A percentile compares a stretch with the other conserved stretches of the same genome.
Conservation (phyloP, 2,797 vertebrate species). For the Sylvia borin region DNA sequence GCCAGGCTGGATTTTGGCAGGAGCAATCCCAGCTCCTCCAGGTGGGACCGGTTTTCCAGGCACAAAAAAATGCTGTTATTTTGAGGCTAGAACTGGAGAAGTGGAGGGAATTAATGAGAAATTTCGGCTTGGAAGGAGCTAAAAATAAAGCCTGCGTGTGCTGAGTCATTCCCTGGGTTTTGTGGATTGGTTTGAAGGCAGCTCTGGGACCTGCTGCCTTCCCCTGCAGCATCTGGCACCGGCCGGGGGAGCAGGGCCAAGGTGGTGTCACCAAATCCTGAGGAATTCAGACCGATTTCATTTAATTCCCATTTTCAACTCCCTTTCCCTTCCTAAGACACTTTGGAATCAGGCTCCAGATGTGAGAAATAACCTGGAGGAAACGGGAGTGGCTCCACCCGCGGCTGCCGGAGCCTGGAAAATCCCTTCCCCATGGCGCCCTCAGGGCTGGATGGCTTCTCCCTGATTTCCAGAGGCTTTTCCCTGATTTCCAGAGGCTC, state of each 20-base stretch:
- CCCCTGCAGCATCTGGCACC: neutral
- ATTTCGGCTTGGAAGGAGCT: neutral
- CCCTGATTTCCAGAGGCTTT: neutral
- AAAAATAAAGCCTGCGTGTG: neutral
- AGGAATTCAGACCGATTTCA: neutral
- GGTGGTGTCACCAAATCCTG: neutral
- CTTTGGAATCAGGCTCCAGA: rapidly evolving
- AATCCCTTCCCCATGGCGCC: neutral
- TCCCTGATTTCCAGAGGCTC: too few relatives aligned
- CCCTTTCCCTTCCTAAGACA: neutral
- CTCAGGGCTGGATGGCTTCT: neutral
- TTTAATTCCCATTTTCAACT: rapidly evolving
- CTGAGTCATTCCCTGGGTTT: slow-evolving; percentile 3
- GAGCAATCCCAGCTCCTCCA: rapidly evolving
- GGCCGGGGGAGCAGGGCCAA: neutral
- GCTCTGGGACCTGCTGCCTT: neutral
- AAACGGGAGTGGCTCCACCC: rapidly evolving
- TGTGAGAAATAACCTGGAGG: neutral
- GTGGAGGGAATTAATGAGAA: neutral
- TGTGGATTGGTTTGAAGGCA: neutral
- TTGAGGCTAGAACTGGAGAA: neutral
- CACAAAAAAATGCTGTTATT: neutral
- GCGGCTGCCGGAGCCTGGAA: rapidly evolving
- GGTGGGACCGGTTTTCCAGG: neutral
- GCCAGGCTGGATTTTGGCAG: neutral